These are phyloP conservation scores for Pinna nobilis DNA, from an alignment of 1,140 invertebrate genomes.

Conservation along the genomic window DNA sequence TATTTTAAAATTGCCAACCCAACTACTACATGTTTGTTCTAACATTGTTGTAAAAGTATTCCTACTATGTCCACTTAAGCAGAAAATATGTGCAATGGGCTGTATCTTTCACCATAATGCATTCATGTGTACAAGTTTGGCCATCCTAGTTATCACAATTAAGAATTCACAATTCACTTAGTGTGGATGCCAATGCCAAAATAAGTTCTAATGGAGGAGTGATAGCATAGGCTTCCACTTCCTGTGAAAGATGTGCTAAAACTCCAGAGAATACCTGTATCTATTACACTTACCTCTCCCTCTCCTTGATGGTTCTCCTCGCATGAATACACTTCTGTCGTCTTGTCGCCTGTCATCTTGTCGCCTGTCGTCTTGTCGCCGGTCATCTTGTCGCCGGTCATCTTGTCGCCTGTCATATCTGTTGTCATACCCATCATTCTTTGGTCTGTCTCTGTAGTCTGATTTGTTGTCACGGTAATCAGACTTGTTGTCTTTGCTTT, in stretches of 20 bases:
- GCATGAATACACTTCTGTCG: conserved; percentile 77
- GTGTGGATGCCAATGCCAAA: too few relatives aligned
- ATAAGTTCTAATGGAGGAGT: too few relatives aligned
- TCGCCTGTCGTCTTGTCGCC: conserved; percentile 20
- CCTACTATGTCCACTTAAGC: too few relatives aligned
- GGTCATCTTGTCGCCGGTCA: conserved; percentile 25
- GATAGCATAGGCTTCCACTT: too few relatives aligned
- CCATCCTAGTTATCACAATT: too few relatives aligned
- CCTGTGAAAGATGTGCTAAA: not conserved
- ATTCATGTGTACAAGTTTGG: too few relatives aligned
- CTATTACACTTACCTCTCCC: conserved; percentile 60
- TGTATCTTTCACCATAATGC: too few relatives aligned
- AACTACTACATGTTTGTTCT: too few relatives aligned
- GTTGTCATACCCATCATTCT: conserved; percentile 13
- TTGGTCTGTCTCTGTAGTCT: conserved; percentile 2
- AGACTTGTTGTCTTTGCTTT: conserved; percentile 23
- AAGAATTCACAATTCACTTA: too few relatives aligned
- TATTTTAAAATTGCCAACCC: too few relatives aligned
- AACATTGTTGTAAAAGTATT: too few relatives aligned
- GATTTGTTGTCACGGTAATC: not conserved
- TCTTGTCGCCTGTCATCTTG: conserved; percentile 26
- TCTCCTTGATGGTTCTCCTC: conserved; percentile 84
- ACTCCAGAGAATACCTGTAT: not conserved
- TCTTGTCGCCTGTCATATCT: conserved; percentile 28
- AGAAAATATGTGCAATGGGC: too few relatives aligned